Conservation (phyloP, 2,797 vertebrate genomes). For the Diglossa cyanea region DNA sequence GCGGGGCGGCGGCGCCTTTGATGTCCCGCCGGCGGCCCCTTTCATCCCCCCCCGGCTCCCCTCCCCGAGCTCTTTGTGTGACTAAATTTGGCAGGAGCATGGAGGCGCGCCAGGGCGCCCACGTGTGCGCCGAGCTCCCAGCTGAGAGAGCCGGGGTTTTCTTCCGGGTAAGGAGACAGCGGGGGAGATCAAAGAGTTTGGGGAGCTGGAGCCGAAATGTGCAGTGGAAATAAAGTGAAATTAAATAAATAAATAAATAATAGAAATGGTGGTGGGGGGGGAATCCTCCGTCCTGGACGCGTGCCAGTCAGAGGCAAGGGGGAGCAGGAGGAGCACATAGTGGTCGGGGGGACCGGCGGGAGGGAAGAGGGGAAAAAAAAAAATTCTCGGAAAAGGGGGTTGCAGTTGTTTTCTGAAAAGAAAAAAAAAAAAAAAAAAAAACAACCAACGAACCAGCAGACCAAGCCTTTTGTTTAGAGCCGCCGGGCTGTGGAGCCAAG, state of each 20-base stretch:
- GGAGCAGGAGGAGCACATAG: not conserved
- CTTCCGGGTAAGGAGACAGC: conserved; percentile 97
- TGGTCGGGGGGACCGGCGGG: not conserved
- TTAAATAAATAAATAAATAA: not conserved
- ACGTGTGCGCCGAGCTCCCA: conserved; percentile 96
- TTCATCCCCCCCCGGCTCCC: conserved; percentile 77
- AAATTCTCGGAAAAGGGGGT: not conserved
- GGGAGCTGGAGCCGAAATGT: conserved; percentile 88
- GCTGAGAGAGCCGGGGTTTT: conserved; percentile 91
- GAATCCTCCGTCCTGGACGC: conserved; percentile 80
- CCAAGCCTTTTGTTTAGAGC: conserved; percentile 53
- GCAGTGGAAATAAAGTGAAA: conserved; percentile 75
- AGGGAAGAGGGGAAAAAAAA: not conserved
- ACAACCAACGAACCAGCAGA: not conserved
- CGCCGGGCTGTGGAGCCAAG: conserved; percentile 33
- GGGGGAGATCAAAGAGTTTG: conserved; percentile 93
- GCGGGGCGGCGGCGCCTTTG: conserved; percentile 89
- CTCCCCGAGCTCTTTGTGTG: conserved; percentile 88
- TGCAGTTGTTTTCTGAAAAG: conserved; percentile 29
- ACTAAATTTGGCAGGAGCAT: conserved; percentile 96
- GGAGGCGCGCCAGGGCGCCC: conserved; percentile 93
- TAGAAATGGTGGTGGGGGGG: not conserved
- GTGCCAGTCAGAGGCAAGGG: conserved; percentile 77
- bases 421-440: no score
- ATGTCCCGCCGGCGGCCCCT: conserved; percentile 91